A percentile compares a stretch with the other conserved stretches of the same genome.
phyloP scores from a whole-genome alignment of 2,888 invertebrate species.

The Ptychoptera albimana region DNA sequence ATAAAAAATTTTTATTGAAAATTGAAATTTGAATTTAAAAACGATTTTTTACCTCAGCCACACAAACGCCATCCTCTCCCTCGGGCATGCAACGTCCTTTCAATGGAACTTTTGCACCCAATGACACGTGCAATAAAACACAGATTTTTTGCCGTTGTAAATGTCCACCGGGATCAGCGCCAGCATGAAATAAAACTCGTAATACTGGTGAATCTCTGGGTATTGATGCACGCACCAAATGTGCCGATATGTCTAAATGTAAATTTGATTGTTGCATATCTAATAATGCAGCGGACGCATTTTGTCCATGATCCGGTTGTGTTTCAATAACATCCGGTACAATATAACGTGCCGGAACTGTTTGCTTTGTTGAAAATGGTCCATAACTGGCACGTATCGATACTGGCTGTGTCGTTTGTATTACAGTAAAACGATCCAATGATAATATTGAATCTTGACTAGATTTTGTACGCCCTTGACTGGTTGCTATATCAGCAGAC shows the following conservation, averaged over 20 bases:
- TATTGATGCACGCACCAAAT: constrained; percentile 74
- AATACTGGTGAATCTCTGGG: constrained; percentile 83
- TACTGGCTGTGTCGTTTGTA: constrained; percentile 80
- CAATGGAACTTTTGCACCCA: constrained; percentile 42
- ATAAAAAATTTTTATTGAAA: constrained; percentile 3
- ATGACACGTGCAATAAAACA: constrained; percentile 60
- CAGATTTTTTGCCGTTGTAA: constrained; percentile 65
- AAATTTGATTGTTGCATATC: constrained; percentile 52
- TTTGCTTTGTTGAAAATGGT: constrained; percentile 89
- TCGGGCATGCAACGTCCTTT: constrained; percentile 88
- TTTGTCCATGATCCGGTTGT: constrained; percentile 25
- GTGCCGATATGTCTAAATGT: constrained; percentile 82
- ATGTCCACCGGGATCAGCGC: constrained; percentile 67
- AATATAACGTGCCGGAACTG: constrained; percentile 74
- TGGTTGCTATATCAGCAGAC: constrained; percentile 21
- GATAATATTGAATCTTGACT: constrained; percentile 56
- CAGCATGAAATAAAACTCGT: constrained; percentile 83
- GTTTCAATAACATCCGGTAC: constrained; percentile 70
- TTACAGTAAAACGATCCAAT: constrained; percentile 77
- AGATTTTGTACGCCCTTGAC: constrained; percentile 25
- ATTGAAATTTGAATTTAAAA: not conserved
- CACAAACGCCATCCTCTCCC: constrained; percentile 82
- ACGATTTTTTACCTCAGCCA: constrained; percentile 45
- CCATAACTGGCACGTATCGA: constrained; percentile 86
- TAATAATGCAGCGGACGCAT: constrained; percentile 38